These are phyloP conservation scores for Philonicus albiceps DNA, from an alignment of 2,888 invertebrate genomes.

Conservation along the genomic window DNA sequence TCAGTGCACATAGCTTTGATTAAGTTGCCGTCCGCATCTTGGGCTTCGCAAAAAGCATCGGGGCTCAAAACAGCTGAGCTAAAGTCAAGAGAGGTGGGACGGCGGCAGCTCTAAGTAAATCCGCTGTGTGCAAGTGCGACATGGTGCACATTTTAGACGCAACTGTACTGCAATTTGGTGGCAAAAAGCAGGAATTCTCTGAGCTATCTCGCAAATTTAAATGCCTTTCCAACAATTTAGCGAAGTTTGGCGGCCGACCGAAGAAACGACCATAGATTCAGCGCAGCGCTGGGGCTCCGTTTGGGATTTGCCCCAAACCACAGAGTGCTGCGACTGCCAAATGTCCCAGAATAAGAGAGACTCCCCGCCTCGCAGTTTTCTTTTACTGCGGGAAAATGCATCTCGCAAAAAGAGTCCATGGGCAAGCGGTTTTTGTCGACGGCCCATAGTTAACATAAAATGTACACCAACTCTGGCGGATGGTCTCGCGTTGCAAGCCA, in stretches of 20 bases:
- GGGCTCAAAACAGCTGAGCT: neutral
- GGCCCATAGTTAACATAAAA: neutral
- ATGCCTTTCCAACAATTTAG: neutral
- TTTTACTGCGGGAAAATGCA: neutral
- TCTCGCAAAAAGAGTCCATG: neutral
- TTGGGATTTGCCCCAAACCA: neutral
- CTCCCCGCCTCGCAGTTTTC: neutral
- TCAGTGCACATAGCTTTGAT: slow-evolving; percentile 7
- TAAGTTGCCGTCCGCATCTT: neutral
- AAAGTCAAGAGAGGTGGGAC: neutral
- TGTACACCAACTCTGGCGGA: neutral
- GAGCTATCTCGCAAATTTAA: neutral
- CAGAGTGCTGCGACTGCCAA: neutral
- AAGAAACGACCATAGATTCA: neutral
- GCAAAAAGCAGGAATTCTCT: neutral
- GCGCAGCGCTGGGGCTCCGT: neutral
- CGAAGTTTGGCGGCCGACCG: neutral
- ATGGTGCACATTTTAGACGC: slow-evolving; percentile 4
- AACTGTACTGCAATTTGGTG: slow-evolving; percentile 4
- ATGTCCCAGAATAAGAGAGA: neutral
- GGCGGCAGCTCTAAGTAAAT: neutral
- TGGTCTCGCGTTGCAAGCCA: neutral
- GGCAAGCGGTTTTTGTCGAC: neutral
- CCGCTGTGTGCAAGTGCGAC: neutral
- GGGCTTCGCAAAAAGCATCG: neutral